Evolutionary conservation across 2,888 invertebrate genomes (phyloP), one percentile per base, ranked within the genome.

Genomic region (Macrophya annulata): DNA sequence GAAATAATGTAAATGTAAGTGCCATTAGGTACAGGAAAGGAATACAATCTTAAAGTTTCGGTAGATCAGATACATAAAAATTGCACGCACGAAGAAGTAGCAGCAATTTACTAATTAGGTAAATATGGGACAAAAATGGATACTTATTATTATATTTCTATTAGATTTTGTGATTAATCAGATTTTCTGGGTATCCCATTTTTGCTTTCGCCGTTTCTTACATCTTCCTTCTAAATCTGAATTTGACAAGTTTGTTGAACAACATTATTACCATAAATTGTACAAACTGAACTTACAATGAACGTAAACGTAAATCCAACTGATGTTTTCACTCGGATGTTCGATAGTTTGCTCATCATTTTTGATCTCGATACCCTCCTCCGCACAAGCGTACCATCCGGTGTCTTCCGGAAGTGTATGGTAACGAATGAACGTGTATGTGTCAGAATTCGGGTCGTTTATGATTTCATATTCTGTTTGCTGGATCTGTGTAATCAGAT

Each of bases 351-450:
- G 76, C 31, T 81, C 79, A 17, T 87, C 85, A 2, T 74, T 17
- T 17, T 62, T 84, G 4, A 88, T 79, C 15, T 87, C 45, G 9
- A 89, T 84, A 8, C 88, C 86, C 4, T 79, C 40, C 77, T 91
- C 86, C 8, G 89, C 88, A 62, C 93, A 93, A 43, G 92, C 92
- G 72, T 93, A 93, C 90, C 91, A 92, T 10, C 93, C 93, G 0
- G 93, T 92, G 59, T 93, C 92, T 0, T 91, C 91, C 40, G 85
- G 86, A 5, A 90, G 85, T 0, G 91, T 88, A 1, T 86, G 4
- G 0, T 82, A 72, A 71, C 91, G 89, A 76, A 55, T n/a, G 1
- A 81, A 15, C 43, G 21, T 25, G 25, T 12, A 37, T 0, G 9
- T 25, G 9, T n/a, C 72, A 71, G 40, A n/a, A 17, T 51, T 9